Percentiles rank a stretch among this genome's conserved stretches.
Evolutionary conservation across 2,888 invertebrate species (phyloP).

Genomic region (Rotaria sp.): DNA sequence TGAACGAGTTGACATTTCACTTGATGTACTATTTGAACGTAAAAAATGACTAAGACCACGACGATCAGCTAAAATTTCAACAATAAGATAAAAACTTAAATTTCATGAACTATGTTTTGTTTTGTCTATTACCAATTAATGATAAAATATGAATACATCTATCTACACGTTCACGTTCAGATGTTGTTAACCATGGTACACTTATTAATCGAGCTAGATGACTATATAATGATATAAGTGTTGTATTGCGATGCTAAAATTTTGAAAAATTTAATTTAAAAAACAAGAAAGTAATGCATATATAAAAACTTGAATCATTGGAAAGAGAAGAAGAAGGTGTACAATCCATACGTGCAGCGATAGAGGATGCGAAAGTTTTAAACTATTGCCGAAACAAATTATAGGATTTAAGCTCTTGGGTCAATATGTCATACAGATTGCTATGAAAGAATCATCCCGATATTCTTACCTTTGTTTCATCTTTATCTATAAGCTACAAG

Average conservation of each 20-base stretch:
- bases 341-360: not conserved
- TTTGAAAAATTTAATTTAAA: constrained; percentile 31
- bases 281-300: constrained; percentile 64
- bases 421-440: not conserved
- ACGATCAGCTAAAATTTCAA: not conserved
- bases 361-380: not conserved
- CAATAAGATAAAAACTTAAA: not conserved
- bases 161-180: not conserved
- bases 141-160: constrained; percentile 4
- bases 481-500: too few relatives aligned
- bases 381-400: not conserved
- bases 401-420: not conserved
- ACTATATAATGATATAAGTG: not conserved
- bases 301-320: constrained; percentile 51
- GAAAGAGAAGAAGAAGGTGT: not conserved
- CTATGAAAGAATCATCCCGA: too few relatives aligned
- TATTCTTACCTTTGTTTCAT: too few relatives aligned
- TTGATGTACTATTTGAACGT: not conserved
- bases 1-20: not conserved
- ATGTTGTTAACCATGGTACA: not conserved
- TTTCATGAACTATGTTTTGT: not conserved
- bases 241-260: constrained; percentile 65
- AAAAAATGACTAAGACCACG: not conserved
- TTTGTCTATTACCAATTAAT: not conserved
- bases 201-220: not conserved